Percentiles rank a stretch among this genome's conserved stretches.
phyloP scores from a whole-genome alignment of 2,113 vertebrate genomes.

The Chionomys nivalis region DNA sequence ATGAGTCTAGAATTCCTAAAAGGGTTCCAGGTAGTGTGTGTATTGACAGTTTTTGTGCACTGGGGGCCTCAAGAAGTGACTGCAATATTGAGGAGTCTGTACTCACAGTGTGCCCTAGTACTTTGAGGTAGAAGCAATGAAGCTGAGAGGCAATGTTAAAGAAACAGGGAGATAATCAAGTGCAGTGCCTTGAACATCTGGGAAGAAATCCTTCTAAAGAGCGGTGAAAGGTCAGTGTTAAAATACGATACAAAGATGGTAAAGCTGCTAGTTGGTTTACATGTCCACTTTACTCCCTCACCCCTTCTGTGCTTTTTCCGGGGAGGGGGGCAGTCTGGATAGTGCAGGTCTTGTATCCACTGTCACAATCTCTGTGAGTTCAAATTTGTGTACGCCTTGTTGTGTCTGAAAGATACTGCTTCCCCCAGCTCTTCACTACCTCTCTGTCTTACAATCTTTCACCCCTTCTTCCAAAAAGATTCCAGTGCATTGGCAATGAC shows the following conservation, averaged over 20 bases:
- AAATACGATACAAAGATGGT: neutral
- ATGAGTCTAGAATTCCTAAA: slow-evolving; percentile 28
- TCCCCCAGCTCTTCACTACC: neutral
- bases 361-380: neutral
- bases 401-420: neutral
- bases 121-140: neutral
- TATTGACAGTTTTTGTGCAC: neutral
- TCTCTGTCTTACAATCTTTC: neutral
- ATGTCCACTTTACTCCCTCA: neutral
- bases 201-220: neutral
- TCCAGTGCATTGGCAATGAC: neutral
- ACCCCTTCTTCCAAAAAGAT: neutral
- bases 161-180: neutral
- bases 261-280: neutral
- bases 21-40: neutral
- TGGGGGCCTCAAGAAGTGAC: neutral
- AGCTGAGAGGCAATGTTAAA: neutral
- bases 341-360: neutral
- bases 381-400: no score
- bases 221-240: neutral
- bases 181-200: neutral
- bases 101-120: neutral
- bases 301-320: neutral
- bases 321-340: neutral
- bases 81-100: neutral